Evolutionary conservation across 30 jellyfish, hydroid and myxozoan genomes (phyloP), one percentile per base, ranked within the genome.

Genomic region (Aurelia sp.): DNA sequence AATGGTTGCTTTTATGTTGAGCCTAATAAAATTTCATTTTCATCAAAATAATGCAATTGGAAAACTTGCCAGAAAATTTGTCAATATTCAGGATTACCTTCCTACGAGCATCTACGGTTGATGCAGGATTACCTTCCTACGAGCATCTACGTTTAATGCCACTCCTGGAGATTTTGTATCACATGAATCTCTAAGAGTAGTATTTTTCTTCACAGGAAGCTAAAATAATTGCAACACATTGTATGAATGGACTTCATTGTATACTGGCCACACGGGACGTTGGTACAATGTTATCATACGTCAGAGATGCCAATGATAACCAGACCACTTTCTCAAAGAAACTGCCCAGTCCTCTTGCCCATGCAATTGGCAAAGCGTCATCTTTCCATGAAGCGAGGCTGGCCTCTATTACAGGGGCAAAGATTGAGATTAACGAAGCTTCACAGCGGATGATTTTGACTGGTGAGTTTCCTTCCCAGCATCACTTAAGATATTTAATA

Each of bases 321-420:
- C 71, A n/a, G 51, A 77, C 71, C 3, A 77, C 61, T 16, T 74
- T 65, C 66, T 74, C 87, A 10, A 73, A 74, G 66, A 83, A 59
- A 70, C 90, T 90, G 5, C 77, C 94, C 22, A 22, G 60, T 13
- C 27, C 91, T 20, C 81, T 90, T 15, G 68, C 82, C 7, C 71
- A 62, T 69, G 94, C 94, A 19, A 72, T 90, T 15, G 97, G 97
- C 57, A 67, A 33, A 41, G 97, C 97, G 6, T 47, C 67, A 37
- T 51, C 90, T 4, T 90, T 90, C 64, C 97, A 90, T 63, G 78
- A 95, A 21, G 94, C 90, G 53, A 75, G 89, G 61, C 90, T 90
- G 3, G 21, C 91, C 15, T 51, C 74, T 21, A 23, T 74, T 1
- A 73, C 94, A 21, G 97, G 97, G 33, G 97, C 97, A 27, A 35